phyloP scores from a whole-genome alignment of 2,888 invertebrate species.

The Plebejus argus region DNA sequence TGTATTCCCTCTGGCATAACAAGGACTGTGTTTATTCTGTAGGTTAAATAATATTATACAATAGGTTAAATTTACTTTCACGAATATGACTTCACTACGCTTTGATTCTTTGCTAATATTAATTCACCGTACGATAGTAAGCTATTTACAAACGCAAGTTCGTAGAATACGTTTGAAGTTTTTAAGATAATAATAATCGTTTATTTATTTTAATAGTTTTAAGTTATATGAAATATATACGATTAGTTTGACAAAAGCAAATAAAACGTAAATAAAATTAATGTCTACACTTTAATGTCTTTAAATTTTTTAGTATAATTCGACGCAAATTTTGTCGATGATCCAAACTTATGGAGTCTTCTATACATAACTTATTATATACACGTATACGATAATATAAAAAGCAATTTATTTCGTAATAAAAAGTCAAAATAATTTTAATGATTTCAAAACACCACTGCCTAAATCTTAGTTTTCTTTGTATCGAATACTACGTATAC shows the following conservation, averaged over 20 bases:
- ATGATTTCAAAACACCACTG: slow-evolving; percentile 11
- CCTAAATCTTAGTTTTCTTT: background rate
- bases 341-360: background rate
- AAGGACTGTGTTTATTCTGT: too few species aligned
- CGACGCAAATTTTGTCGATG: background rate
- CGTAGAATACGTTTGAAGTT: background rate
- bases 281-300: slow-evolving; percentile 18
- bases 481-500: slow-evolving; percentile 18
- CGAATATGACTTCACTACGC: background rate
- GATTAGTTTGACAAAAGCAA: slow-evolving; percentile 1
- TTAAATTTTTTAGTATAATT: slow-evolving; percentile 6
- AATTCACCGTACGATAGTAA: background rate
- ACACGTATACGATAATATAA: background rate
- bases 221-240: background rate
- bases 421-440: slow-evolving; percentile 21
- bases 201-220: background rate
- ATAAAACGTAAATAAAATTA: slow-evolving; percentile 27
- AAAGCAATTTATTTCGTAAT: background rate
- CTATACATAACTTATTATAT: background rate
- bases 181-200: background rate
- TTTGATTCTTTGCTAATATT: background rate
- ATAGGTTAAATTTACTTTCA: background rate
- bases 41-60: too few species aligned
- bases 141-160: slow-evolving; percentile 5
- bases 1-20: too few species aligned